Base-by-base conservation (phyloP, 2,113 vertebrate species). In the Phyllostomus hastatus region DNA sequence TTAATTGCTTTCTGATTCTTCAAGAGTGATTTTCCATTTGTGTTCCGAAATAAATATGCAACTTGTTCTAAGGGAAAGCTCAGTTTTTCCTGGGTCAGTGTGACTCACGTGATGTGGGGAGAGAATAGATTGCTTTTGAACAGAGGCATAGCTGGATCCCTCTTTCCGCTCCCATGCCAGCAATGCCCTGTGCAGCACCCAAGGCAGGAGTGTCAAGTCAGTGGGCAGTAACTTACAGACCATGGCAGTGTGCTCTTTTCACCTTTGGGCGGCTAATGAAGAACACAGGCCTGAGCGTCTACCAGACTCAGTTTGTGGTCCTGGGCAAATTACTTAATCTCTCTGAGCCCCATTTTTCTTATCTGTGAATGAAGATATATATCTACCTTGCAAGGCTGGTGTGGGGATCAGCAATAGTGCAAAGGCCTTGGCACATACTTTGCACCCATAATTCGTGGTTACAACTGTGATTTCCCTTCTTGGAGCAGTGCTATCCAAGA, bases 1-100 rank as follows among this genome's bases (percentile, higher is more conserved):
- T 96, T 90, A 95, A 90, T 92, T 90, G 59, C 84, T 88, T 93
- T 96, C 84, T 64, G 80, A 92, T 75, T 95, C 17, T 96, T 94
- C 52, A 93, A 96, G 79, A 88, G 52, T 64, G 43, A 88, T 52
- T 97, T 97, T 97, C 95, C 88, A 95, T 88, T 96, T 85, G 76
- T 52, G 73, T 94, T 90, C 46, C 76, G 70, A 95, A 95, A 69
- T 95, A 84, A 96, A 93, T 35, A 80, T 88, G 89, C 48, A 28
- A 28, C 78, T 97, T 97, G 88, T 97, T 94, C 91, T 82, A 52
- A 92, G 52, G 7, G 48, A 88, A 84, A 84, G 41, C 35, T 96
- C 94, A 94, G 54, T 46, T 94, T 97, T 95, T 92, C 96, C 90
- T 95, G 80, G 95, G 88, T 96, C 78, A 57, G 11, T 90, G 52